Evolutionary conservation across 2,797 vertebrate species (phyloP).

Genomic region (Masticophis lateralis): DNA sequence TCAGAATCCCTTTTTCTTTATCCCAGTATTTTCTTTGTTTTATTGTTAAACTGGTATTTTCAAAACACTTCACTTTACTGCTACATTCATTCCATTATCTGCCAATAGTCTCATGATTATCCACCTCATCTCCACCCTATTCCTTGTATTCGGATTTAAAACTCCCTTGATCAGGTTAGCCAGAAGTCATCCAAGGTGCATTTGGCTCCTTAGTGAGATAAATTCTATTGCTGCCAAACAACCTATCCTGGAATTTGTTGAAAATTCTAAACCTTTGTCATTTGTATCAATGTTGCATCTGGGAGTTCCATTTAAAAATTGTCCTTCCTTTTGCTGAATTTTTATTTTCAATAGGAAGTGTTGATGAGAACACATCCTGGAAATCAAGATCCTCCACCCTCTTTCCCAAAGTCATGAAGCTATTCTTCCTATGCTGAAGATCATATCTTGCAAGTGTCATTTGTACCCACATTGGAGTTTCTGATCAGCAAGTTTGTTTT

Average conservation of each 20-base stretch:
- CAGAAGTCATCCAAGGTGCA: neutral
- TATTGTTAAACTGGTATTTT: neutral
- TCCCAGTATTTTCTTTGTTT: neutral
- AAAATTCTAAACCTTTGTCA: neutral
- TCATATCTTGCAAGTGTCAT: neutral
- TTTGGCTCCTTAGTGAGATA: neutral
- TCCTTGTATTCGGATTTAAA: neutral
- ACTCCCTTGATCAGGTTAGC: neutral
- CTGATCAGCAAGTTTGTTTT: neutral
- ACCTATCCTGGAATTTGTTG: neutral
- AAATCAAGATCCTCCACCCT: neutral
- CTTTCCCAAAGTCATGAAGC: neutral
- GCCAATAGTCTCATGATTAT: neutral
- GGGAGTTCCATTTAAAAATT: neutral
- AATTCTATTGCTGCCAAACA: neutral
- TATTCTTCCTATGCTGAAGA: neutral
- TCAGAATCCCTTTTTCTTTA: neutral
- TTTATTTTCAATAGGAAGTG: neutral
- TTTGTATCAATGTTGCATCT: neutral
- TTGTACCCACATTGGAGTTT: neutral
- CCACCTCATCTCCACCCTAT: neutral
- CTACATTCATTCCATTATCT: neutral
- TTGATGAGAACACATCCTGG: neutral
- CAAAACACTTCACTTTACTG: neutral
- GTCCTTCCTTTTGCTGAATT: neutral